Base-by-base conservation (phyloP, 2,888 invertebrate genomes). In the Epinotia bilunana region DNA sequence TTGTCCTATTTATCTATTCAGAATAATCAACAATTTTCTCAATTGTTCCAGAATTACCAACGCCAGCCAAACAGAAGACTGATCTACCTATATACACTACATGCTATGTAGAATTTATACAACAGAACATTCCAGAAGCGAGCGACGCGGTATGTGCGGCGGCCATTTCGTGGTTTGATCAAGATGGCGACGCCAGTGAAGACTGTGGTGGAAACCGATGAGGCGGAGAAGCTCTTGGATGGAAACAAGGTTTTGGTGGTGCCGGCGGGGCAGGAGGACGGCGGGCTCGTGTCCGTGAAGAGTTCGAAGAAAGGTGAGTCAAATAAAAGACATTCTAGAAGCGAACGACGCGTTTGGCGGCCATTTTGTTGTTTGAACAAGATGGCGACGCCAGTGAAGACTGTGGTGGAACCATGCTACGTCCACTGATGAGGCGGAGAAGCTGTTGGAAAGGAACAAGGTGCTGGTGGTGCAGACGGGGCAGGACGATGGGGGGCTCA, bases 231-330 rank as follows among this genome's bases (percentile, higher is more conserved):
- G 77, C 82, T 93, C 1, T 76, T 93, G 61, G 87, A 87, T 0
- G 82, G 78, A 2, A 88, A 87, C 46, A 83, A 83, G 76, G 86
- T 87, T 67, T 16, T 87, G 46, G 79, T 91, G 3, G 85, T 90
- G 20, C 87, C 88, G 2, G 76, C 77, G 16, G 70, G 60, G 2
- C 83, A 86, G 0, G 89, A 89, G 7, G 87, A 83, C 9, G 39
- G 39, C 0, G 87, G 83, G 0, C 16, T 87, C 28, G 75, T 90
- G 7, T 82, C 91, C 0, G 85, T 85, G 1, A 93, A 93, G 79
- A 90, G 92, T 57, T 92, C 92, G 1, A 93, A 93, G 77, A 93
- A 93, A 87, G 93, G 93, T 93, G n/a, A 83, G 86, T 72, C 18
- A 13, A 53, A n/a, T 49, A 16, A n/a, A 53, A 39, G 5, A 5